These are phyloP conservation scores for Theocolax elegans DNA, from an alignment of 1,140 invertebrate genomes.

Conservation along the genomic window DNA sequence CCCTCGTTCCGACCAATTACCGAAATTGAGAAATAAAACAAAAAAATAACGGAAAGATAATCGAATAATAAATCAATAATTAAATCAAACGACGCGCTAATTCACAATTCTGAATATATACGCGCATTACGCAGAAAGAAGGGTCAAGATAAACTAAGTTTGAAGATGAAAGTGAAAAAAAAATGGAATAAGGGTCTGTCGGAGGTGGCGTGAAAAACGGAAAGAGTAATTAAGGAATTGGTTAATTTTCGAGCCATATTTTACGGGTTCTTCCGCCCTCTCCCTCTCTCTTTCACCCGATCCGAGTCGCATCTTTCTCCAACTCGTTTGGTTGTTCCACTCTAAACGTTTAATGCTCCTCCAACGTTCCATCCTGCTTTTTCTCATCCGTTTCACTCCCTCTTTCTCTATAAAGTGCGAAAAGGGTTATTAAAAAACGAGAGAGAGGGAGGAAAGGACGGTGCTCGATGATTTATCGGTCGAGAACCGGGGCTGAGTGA, in stretches of 20 bases:
- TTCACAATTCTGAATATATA: too few relatives aligned
- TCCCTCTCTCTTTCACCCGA: not conserved
- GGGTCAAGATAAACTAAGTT: too few relatives aligned
- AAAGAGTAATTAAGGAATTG: conserved; percentile 61
- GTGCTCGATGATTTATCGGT: conserved; percentile 50
- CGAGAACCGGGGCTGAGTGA: conserved; percentile 26
- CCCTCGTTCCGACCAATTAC: too few relatives aligned
- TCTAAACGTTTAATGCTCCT: not conserved
- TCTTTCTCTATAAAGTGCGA: conserved; percentile 36
- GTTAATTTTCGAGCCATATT: conserved; percentile 63
- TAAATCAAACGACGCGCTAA: too few relatives aligned
- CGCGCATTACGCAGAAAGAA: too few relatives aligned
- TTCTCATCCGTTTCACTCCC: conserved; percentile 28
- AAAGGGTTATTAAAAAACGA: conserved; percentile 50
- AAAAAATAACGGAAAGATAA: too few relatives aligned
- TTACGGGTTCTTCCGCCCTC: conserved; percentile 48
- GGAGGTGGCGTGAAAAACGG: conserved; percentile 47
- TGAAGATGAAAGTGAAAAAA: too few relatives aligned
- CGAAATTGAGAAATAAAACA: too few relatives aligned
- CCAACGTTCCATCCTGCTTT: not conserved
- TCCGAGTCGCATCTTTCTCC: not conserved
- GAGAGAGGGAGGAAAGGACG: conserved; percentile 27
- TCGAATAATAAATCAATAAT: too few relatives aligned
- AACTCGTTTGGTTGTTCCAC: not conserved
- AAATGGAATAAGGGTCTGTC: not conserved